These are phyloP conservation scores for Scelioninae gen. 1 DNA, from an alignment of 2,888 invertebrate genomes.

Conservation along the genomic window DNA sequence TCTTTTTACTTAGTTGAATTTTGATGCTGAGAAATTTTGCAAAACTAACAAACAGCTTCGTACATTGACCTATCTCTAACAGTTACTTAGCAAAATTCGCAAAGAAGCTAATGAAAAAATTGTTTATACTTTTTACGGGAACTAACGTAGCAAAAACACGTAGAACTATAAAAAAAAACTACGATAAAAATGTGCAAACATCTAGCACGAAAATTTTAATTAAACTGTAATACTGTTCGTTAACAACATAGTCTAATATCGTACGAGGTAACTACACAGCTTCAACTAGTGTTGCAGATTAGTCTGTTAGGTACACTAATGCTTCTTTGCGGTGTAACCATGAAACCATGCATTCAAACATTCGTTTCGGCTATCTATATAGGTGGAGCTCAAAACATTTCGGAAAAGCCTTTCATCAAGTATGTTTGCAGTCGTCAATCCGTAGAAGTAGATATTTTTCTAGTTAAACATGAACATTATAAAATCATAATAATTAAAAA, in stretches of 20 bases:
- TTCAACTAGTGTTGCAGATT: slow-evolving; percentile 62
- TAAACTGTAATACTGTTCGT: slow-evolving; percentile 68
- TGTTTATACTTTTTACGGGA: too few species aligned
- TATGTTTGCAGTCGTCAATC: slow-evolving; percentile 26
- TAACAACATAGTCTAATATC: slow-evolving; percentile 64
- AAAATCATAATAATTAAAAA: background rate
- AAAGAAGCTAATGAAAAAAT: background rate
- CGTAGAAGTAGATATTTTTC: too few species aligned
- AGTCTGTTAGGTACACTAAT: slow-evolving; percentile 69
- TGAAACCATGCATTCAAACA: slow-evolving; percentile 65
- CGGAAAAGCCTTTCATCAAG: slow-evolving; percentile 53
- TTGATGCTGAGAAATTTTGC: slow-evolving; percentile 33
- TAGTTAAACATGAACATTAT: background rate
- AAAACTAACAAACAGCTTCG: slow-evolving; percentile 11
- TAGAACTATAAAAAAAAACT: background rate
- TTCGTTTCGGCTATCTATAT: slow-evolving; percentile 55
- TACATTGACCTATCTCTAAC: slow-evolving; percentile 4
- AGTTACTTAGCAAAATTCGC: too few species aligned
- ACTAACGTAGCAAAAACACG: too few species aligned
- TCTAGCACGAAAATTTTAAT: slow-evolving; percentile 59
- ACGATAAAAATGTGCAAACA: slow-evolving; percentile 15
- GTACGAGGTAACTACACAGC: slow-evolving; percentile 67
- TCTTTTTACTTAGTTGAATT: slow-evolving; percentile 28
- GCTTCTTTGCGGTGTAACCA: slow-evolving; percentile 66
- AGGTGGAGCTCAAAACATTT: slow-evolving; percentile 50